Evolutionary conservation across 23 tunicate species (phyloP).

Genomic region (Trididemnum clinides): DNA sequence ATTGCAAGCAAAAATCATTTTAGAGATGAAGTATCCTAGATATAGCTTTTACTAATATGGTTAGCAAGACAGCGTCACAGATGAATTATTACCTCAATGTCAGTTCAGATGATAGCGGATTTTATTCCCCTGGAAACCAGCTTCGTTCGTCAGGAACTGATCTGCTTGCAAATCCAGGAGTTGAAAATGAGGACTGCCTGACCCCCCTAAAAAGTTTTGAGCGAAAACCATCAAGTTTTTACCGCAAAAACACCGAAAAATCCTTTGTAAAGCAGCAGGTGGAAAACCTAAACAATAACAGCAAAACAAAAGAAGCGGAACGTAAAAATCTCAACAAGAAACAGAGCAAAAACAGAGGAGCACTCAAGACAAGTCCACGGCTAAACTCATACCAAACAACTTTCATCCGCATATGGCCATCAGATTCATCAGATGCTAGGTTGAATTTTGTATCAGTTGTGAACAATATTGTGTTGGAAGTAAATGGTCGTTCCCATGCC

Average conservation of each 20-base stretch:
- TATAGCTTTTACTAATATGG: too few species aligned
- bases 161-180: background rate
- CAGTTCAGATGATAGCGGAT: constrained; percentile 63
- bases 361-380: background rate
- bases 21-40: too few species aligned
- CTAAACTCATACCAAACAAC: constrained; percentile 48
- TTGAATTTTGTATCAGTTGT: too few species aligned
- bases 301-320: background rate
- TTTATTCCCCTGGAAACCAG: constrained; percentile 27
- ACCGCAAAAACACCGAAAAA: background rate
- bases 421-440: background rate
- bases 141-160: background rate
- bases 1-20: too few species aligned
- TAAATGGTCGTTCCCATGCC: too few species aligned
- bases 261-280: too few species aligned
- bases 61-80: too few species aligned
- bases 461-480: too few species aligned
- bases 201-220: background rate
- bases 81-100: background rate
- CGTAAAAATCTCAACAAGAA: background rate
- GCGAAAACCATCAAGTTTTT: background rate
- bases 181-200: constrained; percentile 4
- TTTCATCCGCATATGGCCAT: constrained; percentile 52
- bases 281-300: constrained; percentile 4
- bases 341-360: background rate